These are phyloP conservation scores for Pseudomyrmex gracilis DNA, from an alignment of 1,140 invertebrate genomes.

Conservation along the genomic window DNA sequence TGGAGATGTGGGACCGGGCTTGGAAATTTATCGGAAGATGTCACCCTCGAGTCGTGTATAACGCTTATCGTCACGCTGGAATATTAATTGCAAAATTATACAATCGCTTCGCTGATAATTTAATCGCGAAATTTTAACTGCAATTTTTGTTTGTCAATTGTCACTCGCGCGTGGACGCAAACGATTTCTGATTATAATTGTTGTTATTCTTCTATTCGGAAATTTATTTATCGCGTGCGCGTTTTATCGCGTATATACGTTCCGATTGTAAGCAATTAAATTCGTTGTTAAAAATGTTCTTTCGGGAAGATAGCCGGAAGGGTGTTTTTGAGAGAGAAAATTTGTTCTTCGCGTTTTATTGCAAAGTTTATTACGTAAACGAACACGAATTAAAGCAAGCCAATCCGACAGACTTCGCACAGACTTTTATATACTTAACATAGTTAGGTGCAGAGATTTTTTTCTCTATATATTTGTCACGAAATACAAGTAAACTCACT, in stretches of 20 bases:
- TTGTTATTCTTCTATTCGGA: background rate
- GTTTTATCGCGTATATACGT: background rate
- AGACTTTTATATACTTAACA: constrained; percentile 35
- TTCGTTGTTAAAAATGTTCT: background rate
- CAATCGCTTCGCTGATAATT: constrained; percentile 5
- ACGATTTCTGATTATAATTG: background rate
- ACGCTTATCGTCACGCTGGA: background rate
- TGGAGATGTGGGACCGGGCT: background rate
- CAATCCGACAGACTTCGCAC: constrained; percentile 6
- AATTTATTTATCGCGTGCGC: background rate
- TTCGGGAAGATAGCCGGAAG: background rate
- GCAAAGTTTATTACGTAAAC: background rate
- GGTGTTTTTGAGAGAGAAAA: background rate
- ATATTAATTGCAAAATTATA: background rate
- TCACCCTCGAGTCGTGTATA: background rate
- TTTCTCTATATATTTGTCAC: background rate
- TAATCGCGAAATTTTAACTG: background rate
- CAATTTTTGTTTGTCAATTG: background rate
- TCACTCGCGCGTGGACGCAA: background rate
- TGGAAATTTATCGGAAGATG: constrained; percentile 15
- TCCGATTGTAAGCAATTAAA: background rate
- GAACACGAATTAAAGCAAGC: constrained; percentile 44
- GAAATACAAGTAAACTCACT: constrained; percentile 31
- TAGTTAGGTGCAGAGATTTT: background rate
- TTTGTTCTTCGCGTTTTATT: too few relatives aligned